Conservation (phyloP, 2,888 invertebrate genomes). For the Cenopis cana region DNA sequence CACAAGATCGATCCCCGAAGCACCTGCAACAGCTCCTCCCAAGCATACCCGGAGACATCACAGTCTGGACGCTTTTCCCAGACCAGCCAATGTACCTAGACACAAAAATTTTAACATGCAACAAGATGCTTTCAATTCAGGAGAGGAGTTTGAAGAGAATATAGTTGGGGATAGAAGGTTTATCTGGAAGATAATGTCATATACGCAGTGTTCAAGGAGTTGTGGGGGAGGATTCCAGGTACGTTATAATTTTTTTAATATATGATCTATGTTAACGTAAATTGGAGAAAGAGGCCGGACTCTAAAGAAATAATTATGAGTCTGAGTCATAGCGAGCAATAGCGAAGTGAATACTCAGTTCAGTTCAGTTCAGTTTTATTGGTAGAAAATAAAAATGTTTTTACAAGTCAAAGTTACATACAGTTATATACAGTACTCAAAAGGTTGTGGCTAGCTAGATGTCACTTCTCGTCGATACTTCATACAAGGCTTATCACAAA, state of each 20-base stretch:
- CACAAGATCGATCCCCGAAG: slow-evolving; percentile 58
- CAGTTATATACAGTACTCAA: no score
- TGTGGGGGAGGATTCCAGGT: slow-evolving; percentile 93
- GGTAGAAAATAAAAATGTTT: no score
- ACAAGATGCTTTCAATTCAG: slow-evolving; percentile 55
- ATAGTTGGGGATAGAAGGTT: slow-evolving; percentile 82
- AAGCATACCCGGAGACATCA: slow-evolving; percentile 76
- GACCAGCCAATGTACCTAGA: slow-evolving; percentile 51
- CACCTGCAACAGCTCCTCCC: slow-evolving; percentile 54
- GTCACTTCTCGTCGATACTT: no score
- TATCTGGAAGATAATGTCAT: slow-evolving; percentile 91
- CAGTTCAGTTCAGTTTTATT: no score
- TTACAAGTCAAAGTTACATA: no score
- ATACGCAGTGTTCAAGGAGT: slow-evolving; percentile 91
- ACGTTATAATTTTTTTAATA: slow-evolving; percentile 32
- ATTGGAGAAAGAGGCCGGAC: no score
- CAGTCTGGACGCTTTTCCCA: slow-evolving; percentile 61
- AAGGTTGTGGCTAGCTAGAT: no score
- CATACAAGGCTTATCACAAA: no score
- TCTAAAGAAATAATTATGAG: no score
- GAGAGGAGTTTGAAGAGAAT: slow-evolving; percentile 68
- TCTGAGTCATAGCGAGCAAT: no score
- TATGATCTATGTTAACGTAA: background rate
- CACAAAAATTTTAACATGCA: slow-evolving; percentile 58
- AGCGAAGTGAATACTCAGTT: no score